Conservation (phyloP, 2,113 vertebrate genomes). For the Clarias gariepinus region DNA sequence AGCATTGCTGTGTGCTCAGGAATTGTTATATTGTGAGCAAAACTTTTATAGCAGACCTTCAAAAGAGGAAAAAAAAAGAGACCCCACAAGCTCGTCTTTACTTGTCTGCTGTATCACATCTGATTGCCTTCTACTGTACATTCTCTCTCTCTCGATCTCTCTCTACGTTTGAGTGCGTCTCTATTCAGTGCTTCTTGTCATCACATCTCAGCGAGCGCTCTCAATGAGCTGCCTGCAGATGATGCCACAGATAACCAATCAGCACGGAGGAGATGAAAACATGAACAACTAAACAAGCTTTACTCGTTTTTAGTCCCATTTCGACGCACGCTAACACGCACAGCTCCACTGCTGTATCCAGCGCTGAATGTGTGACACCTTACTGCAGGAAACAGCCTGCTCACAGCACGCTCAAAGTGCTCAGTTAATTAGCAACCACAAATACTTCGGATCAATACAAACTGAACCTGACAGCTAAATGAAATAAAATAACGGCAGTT, state of each 20-base stretch:
- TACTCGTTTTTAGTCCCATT: constrained; percentile 18
- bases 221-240: constrained; percentile 23
- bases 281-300: constrained; percentile 38
- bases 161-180: neutral
- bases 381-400: neutral
- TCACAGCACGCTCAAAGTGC: neutral
- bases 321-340: neutral
- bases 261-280: neutral
- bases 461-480: constrained; percentile 28
- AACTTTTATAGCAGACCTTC: neutral
- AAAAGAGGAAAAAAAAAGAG: neutral
- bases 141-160: constrained; percentile 19
- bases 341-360: neutral
- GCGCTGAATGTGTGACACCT: neutral
- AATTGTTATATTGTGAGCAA: neutral
- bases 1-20: neutral
- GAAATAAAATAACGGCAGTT: constrained; percentile 18
- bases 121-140: neutral
- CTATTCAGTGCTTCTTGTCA: constrained; percentile 12
- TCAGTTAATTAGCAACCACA: neutral
- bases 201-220: constrained; percentile 2
- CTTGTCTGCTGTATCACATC: neutral
- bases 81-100: neutral
- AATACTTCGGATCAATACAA: constrained; percentile 6
- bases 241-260: constrained; percentile 36